Evolutionary conservation across 2,797 vertebrate genomes (phyloP), one percentile per base, ranked within the genome.

Genomic region (Percopsis omiscomaycus): DNA sequence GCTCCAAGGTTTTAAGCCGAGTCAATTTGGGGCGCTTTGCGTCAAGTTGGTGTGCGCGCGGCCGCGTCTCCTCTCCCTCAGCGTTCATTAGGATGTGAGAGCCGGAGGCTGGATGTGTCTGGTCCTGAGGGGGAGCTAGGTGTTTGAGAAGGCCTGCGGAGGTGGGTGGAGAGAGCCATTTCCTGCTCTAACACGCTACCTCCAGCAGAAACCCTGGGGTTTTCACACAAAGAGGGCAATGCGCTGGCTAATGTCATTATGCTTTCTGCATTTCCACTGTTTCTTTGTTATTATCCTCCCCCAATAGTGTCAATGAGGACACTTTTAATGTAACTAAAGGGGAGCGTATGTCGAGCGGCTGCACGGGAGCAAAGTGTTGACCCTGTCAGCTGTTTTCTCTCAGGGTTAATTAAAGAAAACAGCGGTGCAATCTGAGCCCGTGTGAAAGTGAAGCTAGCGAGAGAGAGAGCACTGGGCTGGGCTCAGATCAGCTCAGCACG

Each of bases 391-490:
- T 88, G 86, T 87, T 89, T 88, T 91, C 90, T 93, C 92, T 78
- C 86, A 5, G 92, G 92, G 92, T 91, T 93, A 93, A 93, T 93
- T 93, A 93, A 91, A 91, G 90, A 92, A 91, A 93, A 90, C 91
- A 92, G 88, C 82, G 50, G 84, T 87, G 90, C 88, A 88, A 89
- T 68, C 76, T 84, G 87, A 91, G 86, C 89, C 87, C 80, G 87
- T 91, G 90, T 91, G 89, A 93, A 92, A 90, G 88, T 80, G 82
- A 73, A 86, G 83, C 61, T 74, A 85, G 86, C 42, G 83, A 83
- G 81, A 70, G 84, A 82, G 84, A 27, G 28, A 70, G 84, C 74
- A 67, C 79, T 54, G n/a, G 82, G 80, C 89, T 88, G 64, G 69
- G 84, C 88, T 91, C 88, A 80, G 86, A 86, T 84, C 81, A 84